A percentile compares a stretch with the other conserved stretches of the same genome.
These are phyloP conservation scores for Phoxinus dragarum DNA, from an alignment of 2,797 vertebrate genomes.

Conservation along the genomic window DNA sequence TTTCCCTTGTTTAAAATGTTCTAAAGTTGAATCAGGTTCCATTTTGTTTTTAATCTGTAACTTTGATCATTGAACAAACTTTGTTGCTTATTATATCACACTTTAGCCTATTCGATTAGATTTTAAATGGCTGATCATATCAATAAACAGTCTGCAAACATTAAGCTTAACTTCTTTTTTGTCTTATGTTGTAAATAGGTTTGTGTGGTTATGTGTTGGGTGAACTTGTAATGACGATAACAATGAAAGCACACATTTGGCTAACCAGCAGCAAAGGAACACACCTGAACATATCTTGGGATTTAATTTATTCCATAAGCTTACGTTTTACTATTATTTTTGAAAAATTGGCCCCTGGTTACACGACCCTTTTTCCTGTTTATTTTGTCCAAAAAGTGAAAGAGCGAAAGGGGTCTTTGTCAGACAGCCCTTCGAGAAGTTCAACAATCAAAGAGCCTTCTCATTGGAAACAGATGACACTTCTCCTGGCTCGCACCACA, in stretches of 20 bases:
- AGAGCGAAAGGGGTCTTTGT: constrained; percentile 64
- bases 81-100: background rate
- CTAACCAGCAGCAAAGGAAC: background rate
- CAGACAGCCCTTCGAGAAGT: constrained; percentile 76
- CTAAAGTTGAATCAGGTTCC: background rate
- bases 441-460: constrained; percentile 74
- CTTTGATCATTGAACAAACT: background rate
- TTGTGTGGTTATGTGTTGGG: background rate
- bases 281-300: constrained; percentile 46
- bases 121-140: background rate
- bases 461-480: constrained; percentile 82
- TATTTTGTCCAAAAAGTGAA: constrained; percentile 65
- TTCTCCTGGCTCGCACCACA: constrained; percentile 60
- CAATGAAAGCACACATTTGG: background rate
- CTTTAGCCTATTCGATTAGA: background rate
- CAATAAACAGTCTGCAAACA: background rate
- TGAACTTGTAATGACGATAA: background rate
- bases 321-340: constrained; percentile 59
- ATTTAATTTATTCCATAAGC: constrained; percentile 42
- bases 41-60: background rate
- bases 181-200: background rate
- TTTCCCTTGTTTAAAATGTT: background rate
- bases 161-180: background rate
- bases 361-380: constrained; percentile 68
- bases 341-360: constrained; percentile 67